Evolutionary conservation across 2,888 invertebrate species (phyloP).

Genomic region (Bhutanitis thaidina): DNA sequence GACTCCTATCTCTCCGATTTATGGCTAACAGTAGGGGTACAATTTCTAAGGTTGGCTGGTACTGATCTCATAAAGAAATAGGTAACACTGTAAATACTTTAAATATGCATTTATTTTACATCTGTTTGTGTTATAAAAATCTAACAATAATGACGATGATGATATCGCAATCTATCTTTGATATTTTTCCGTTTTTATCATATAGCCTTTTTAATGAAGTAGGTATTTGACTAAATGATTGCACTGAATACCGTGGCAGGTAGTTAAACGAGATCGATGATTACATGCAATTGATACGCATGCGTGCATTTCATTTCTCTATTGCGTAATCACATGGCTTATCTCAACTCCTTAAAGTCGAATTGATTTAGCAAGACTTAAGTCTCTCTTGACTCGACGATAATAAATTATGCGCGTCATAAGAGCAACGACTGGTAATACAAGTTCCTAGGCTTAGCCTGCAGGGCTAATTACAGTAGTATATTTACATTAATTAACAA

Average conservation of each 20-base stretch:
- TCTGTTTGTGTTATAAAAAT: too few species aligned
- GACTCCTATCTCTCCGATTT: too few species aligned
- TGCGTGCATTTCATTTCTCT: background rate
- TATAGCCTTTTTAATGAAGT: background rate
- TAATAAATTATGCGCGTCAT: background rate
- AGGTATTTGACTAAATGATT: too few species aligned
- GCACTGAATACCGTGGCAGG: background rate
- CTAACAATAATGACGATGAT: too few species aligned
- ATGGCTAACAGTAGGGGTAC: too few species aligned
- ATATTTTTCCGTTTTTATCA: background rate
- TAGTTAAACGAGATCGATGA: constrained; percentile 3
- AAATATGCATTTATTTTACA: too few species aligned
- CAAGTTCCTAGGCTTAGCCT: background rate
- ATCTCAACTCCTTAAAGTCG: background rate
- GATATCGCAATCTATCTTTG: background rate
- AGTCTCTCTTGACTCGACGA: background rate
- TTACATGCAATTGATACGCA: constrained; percentile 4
- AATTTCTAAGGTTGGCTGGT: too few species aligned
- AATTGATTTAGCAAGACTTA: constrained; percentile 4
- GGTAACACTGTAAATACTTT: too few species aligned
- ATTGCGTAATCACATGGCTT: background rate
- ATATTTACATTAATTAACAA: constrained; percentile 7
- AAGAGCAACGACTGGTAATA: constrained; percentile 11
- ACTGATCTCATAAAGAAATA: too few species aligned
- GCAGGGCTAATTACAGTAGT: too few species aligned